Conservation (phyloP, 2,797 vertebrate species). For the Oreonectes daqikongensis region DNA sequence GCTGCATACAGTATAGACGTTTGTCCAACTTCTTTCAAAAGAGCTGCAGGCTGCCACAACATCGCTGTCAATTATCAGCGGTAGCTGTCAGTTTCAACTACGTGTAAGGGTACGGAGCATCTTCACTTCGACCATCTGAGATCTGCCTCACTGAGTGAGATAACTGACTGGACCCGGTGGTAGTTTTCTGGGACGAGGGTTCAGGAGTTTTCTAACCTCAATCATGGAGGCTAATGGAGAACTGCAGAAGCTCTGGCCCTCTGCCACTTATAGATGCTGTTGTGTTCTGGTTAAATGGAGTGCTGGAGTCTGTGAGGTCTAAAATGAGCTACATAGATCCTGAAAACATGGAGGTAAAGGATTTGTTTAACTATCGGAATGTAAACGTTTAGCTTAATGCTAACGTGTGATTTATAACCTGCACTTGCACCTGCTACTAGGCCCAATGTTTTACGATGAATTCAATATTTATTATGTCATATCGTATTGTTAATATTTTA, state of each 20-base stretch:
- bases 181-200: slow-evolving; percentile 33
- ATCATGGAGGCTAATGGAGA: slow-evolving; percentile 45
- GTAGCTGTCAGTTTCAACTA: slow-evolving; percentile 31
- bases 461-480: too few species aligned
- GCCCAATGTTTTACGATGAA: too few species aligned
- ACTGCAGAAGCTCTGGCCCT: slow-evolving; percentile 10
- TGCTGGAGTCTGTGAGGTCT: not conserved
- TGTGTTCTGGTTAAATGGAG: not conserved
- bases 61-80: slow-evolving; percentile 34
- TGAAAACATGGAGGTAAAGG: not conserved
- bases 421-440: not conserved
- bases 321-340: not conserved
- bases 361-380: too few species aligned
- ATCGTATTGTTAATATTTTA: too few species aligned
- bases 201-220: slow-evolving; percentile 39
- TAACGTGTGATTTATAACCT: not conserved
- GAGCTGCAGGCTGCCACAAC: slow-evolving; percentile 44
- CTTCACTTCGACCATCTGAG: not conserved
- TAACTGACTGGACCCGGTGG: slow-evolving; percentile 19
- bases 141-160: slow-evolving; percentile 26
- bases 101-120: not conserved
- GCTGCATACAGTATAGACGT: slow-evolving; percentile 4
- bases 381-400: not conserved
- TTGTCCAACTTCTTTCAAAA: slow-evolving; percentile 10
- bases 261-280: slow-evolving; percentile 16